A percentile compares a stretch with the other conserved stretches of the same genome.
Conservation (phyloP, 2,113 vertebrate species). For the Uropsilus gracilis region DNA sequence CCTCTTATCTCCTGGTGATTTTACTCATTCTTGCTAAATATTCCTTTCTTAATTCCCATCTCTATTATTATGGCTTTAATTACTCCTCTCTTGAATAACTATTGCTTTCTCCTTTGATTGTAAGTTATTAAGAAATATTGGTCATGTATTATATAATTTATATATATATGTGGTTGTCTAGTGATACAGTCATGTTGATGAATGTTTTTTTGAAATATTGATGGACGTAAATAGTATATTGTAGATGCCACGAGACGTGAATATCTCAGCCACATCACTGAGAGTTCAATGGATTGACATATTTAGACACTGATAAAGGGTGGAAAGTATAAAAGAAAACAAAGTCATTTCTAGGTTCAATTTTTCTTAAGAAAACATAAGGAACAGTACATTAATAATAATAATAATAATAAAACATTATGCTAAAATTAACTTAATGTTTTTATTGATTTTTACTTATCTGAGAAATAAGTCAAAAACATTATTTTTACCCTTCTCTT, state of each 20-base stretch:
- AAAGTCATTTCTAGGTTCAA: not conserved
- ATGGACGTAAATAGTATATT: not conserved
- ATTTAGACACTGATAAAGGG: not conserved
- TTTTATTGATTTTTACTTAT: not conserved
- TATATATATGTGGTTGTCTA: not conserved
- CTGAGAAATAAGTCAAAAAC: not conserved
- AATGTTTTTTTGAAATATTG: not conserved
- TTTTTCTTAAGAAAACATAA: not conserved
- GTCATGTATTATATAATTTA: not conserved
- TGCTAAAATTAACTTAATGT: not conserved
- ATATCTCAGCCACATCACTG: not conserved
- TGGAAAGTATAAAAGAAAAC: not conserved
- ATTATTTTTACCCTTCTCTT: not conserved
- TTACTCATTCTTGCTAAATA: not conserved
- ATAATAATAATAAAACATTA: not conserved
- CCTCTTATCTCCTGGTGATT: not conserved
- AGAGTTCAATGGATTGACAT: not conserved
- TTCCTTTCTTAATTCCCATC: not conserved
- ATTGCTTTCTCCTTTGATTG: not conserved
- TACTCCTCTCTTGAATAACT: not conserved
- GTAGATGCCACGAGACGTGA: not conserved
- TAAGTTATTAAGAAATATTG: not conserved
- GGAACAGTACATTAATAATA: not conserved
- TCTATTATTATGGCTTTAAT: not conserved
- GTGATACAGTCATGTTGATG: not conserved